Conservation (phyloP, 2,797 vertebrate genomes). For the Microcaecilia unicolor region DNA sequence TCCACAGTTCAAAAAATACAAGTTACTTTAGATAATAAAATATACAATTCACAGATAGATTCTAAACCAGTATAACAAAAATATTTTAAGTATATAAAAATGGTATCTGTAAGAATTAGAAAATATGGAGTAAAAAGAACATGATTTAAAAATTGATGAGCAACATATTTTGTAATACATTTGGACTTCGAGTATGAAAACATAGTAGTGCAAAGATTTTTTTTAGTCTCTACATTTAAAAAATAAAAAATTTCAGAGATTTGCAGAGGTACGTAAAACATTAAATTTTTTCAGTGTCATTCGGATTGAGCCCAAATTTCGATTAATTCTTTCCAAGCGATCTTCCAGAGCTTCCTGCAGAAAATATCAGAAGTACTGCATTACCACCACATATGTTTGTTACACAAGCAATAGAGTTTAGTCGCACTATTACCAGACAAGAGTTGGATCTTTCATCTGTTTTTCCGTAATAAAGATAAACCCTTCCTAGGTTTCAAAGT, state of each 20-base stretch:
- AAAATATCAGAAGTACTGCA: background rate
- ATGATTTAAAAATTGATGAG: slow-evolving; percentile 40
- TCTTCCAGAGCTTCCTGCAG: slow-evolving; percentile 83
- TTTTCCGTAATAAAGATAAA: no score
- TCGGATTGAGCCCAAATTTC: slow-evolving; percentile 81
- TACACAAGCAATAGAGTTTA: no score
- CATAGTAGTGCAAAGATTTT: slow-evolving; percentile 49
- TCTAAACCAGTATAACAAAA: slow-evolving; percentile 54
- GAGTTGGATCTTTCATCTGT: no score
- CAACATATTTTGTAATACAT: no score
- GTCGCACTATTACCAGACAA: no score
- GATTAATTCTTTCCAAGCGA: slow-evolving; percentile 83
- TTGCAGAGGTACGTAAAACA: slow-evolving; percentile 79
- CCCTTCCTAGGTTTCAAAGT: no score
- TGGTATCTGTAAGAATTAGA: slow-evolving; percentile 46
- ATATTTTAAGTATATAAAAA: slow-evolving; percentile 55
- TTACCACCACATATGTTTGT: no score
- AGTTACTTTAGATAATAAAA: slow-evolving; percentile 61
- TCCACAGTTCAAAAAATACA: slow-evolving; percentile 48
- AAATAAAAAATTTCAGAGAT: slow-evolving; percentile 57
- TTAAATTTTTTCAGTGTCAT: slow-evolving; percentile 93
- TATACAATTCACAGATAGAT: slow-evolving; percentile 44
- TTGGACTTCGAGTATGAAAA: slow-evolving; percentile 51
- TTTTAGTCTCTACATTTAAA: slow-evolving; percentile 31
- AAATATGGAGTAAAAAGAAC: slow-evolving; percentile 54